phyloP scores from a whole-genome alignment of 2,888 invertebrate genomes.

The Drosophila putrida region DNA sequence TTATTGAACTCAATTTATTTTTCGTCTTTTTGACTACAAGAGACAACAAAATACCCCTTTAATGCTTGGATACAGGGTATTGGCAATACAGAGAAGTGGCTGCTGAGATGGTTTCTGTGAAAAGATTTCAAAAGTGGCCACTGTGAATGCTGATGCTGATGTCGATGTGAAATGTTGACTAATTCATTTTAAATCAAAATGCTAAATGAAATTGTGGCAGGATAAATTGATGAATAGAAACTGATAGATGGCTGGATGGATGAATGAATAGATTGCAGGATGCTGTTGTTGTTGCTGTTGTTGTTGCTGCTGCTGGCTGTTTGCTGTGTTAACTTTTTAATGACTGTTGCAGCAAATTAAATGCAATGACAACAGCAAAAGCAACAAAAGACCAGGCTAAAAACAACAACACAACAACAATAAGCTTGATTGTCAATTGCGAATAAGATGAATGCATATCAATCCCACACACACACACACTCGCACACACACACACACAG shows the following conservation, averaged over 20 bases:
- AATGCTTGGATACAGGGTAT: not conserved
- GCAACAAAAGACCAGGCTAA: not conserved
- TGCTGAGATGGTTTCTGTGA: not conserved
- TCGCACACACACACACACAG: not conserved
- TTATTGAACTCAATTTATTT: not conserved
- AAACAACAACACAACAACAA: constrained; percentile 10
- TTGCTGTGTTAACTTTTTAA: constrained; percentile 36
- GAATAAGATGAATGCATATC: constrained; percentile 50
- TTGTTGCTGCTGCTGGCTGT: no score
- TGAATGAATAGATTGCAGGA: not conserved
- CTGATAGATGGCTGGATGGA: constrained; percentile 10
- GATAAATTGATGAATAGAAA: constrained; percentile 33
- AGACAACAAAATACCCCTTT: no score
- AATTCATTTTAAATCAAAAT: constrained; percentile 34
- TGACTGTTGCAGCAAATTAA: constrained; percentile 39
- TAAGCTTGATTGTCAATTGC: constrained; percentile 28
- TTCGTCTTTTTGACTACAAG: not conserved
- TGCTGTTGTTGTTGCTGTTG: no score
- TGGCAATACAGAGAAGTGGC: not conserved
- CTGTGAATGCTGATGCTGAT: constrained; percentile 6
- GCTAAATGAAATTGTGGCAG: constrained; percentile 23
- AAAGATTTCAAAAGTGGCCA: constrained; percentile 8
- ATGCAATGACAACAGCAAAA: constrained; percentile 35
- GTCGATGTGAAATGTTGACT: constrained; percentile 1
- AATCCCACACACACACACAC: constrained; percentile 27